Conservation (phyloP, 1,140 invertebrate species). For the Trichomalopsis sarcophagae region DNA sequence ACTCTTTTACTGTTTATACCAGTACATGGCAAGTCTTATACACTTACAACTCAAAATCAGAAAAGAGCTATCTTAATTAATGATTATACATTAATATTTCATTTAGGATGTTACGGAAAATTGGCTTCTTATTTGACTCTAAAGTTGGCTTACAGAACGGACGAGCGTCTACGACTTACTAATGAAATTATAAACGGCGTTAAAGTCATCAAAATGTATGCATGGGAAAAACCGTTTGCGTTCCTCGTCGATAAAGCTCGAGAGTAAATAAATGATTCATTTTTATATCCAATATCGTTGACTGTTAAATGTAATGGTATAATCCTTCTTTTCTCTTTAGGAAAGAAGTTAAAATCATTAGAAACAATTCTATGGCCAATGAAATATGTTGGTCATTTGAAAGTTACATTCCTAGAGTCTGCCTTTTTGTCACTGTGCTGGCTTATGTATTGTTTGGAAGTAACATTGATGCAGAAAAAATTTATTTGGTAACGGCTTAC, state of each 20-base stretch:
- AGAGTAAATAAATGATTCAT: constrained; percentile 62
- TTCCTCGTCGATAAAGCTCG: constrained; percentile 78
- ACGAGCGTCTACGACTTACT: constrained; percentile 89
- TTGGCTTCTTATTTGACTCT: constrained; percentile 80
- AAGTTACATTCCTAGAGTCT: constrained; percentile 83
- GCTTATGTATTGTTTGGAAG: constrained; percentile 83
- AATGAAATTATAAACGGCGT: constrained; percentile 92
- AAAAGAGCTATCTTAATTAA: not conserved
- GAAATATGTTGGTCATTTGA: constrained; percentile 75
- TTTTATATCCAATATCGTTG: not conserved
- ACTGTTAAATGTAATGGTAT: not conserved
- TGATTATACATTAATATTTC: not conserved
- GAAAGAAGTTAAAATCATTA: constrained; percentile 69
- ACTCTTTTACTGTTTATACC: constrained; percentile 89
- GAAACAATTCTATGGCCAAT: constrained; percentile 64
- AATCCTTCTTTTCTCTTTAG: constrained; percentile 50
- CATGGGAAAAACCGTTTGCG: constrained; percentile 87
- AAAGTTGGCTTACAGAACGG: constrained; percentile 83
- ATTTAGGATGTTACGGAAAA: constrained; percentile 81
- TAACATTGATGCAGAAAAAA: constrained; percentile 84
- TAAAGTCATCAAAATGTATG: constrained; percentile 93
- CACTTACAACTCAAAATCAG: not conserved
- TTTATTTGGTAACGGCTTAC: constrained; percentile 83
- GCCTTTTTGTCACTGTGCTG: constrained; percentile 86
- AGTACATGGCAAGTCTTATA: constrained; percentile 80